Evolutionary conservation across 2,113 vertebrate genomes (phyloP).

Genomic region (Morone chrysops): DNA sequence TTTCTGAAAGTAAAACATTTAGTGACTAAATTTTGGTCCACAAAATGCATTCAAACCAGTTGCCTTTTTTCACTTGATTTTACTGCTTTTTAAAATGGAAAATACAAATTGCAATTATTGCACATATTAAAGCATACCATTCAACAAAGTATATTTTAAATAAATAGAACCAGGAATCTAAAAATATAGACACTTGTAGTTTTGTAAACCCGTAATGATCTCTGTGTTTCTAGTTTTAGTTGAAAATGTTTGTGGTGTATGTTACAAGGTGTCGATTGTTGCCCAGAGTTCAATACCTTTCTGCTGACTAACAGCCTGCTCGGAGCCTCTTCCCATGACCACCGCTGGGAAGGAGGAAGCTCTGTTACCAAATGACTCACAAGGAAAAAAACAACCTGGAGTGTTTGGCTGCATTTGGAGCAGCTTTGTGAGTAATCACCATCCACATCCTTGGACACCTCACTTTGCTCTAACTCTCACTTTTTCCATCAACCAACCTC

Average conservation of each 20-base stretch:
- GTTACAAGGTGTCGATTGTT: slow-evolving; percentile 67
- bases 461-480: slow-evolving; percentile 71
- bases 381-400: slow-evolving; percentile 65
- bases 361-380: slow-evolving; percentile 79
- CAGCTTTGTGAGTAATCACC: slow-evolving; percentile 77
- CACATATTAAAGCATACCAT: not conserved
- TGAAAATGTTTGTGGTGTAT: slow-evolving; percentile 47
- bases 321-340: slow-evolving; percentile 73
- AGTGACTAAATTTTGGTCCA: not conserved
- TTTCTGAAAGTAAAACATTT: not conserved
- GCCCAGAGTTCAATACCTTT: slow-evolving; percentile 67
- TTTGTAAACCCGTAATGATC: slow-evolving; percentile 19
- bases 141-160: not conserved
- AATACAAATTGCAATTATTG: not conserved
- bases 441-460: slow-evolving; percentile 71
- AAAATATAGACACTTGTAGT: slow-evolving; percentile 3
- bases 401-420: slow-evolving; percentile 70
- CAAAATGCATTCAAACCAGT: not conserved
- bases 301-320: slow-evolving; percentile 73
- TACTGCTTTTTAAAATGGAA: not conserved
- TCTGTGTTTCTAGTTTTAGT: slow-evolving; percentile 40
- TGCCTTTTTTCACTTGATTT: not conserved
- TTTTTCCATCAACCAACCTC: slow-evolving; percentile 73
- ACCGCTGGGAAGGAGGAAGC: slow-evolving; percentile 77
- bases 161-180: not conserved